Evolutionary conservation across 92 coral and sea anemone species (phyloP), one percentile per base, ranked within the genome.

Genomic region (Zoanthus gigantus): DNA sequence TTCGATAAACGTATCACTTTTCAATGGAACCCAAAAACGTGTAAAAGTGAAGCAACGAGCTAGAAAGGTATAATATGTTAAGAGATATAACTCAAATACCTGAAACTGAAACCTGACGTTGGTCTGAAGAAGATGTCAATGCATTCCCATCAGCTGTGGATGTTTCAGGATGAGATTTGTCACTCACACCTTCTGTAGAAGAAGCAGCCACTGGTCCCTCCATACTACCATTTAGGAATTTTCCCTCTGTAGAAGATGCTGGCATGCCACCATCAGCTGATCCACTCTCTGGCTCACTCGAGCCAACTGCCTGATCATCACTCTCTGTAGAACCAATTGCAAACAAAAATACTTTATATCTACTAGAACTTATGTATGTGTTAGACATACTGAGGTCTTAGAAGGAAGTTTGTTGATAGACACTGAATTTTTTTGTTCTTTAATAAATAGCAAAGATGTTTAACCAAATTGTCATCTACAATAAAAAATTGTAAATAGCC

Each of bases 261-360:
- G 85, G 76, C 76, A 65, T 30, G 13, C 73, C 46, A 1, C 76
- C 76, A 10, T 81, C 76, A 7, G 60, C 85, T n/a, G 61, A 23
- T 12, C 85, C 86, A 37, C 93, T 89, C 83, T 94, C 97, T 9
- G 94, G 90, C 81, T 95, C 96, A 78, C 94, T 93, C 23, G 98
- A 95, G 10, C 94, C 98, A 57, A 95, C 98, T 11, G 96, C 94
- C 28, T 91, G 87, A 72, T 93, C 96, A 58, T 89, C 94, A 57
- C 92, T 84, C 74, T 94, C 97, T 91, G 72, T 3, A 50, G 56
- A 50, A 50, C 42, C 42, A 37, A 37, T 37, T 0, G 42, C 2
- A 23, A 23, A 23, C 23, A 23, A 23, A 23, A 23, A 23, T 23
- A 23, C 23, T 23, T 23, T 23, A 23, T 23, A 23, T 23, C 23